A percentile compares a stretch with the other conserved stretches of the same genome.
Conservation (phyloP, 2,888 invertebrate species). For the Nomada fucata region DNA sequence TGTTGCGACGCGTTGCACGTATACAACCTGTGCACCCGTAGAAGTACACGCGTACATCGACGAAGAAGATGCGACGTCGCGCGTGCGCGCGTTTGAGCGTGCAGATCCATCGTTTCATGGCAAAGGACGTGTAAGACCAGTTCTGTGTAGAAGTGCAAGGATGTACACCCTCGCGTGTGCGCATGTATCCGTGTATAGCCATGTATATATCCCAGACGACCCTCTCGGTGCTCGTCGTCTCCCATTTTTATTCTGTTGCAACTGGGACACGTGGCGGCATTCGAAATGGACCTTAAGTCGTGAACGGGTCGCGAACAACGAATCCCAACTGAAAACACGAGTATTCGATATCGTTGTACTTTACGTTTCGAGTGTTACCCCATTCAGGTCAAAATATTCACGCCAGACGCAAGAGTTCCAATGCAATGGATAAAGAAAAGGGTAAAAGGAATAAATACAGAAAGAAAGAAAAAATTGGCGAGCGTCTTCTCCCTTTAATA, state of each 20-base stretch:
- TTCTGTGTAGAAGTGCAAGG: constrained; percentile 40
- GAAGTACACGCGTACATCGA: too few relatives aligned
- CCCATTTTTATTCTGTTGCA: constrained; percentile 62
- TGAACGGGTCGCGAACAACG: constrained; percentile 21
- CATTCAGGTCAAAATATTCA: not conserved
- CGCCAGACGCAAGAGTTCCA: not conserved
- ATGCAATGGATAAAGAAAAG: too few relatives aligned
- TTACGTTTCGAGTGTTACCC: not conserved
- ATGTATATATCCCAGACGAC: constrained; percentile 41
- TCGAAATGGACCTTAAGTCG: constrained; percentile 56
- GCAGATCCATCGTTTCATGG: constrained; percentile 35
- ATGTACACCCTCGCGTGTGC: constrained; percentile 32
- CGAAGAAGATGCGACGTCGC: constrained; percentile 39
- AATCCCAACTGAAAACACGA: not conserved
- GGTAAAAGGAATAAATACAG: too few relatives aligned
- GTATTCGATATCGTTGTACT: not conserved
- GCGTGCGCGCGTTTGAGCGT: constrained; percentile 48
- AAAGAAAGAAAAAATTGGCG: too few relatives aligned
- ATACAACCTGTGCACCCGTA: not conserved
- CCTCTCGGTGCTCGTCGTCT: constrained; percentile 44
- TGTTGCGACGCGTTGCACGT: constrained; percentile 30
- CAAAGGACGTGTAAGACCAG: constrained; percentile 42
- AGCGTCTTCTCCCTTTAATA: too few relatives aligned
- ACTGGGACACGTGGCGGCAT: constrained; percentile 63
- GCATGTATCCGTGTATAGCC: constrained; percentile 11